Conservation (phyloP, 64 coral and sea anemone species). For the Dendrophyllia cribrosa region DNA sequence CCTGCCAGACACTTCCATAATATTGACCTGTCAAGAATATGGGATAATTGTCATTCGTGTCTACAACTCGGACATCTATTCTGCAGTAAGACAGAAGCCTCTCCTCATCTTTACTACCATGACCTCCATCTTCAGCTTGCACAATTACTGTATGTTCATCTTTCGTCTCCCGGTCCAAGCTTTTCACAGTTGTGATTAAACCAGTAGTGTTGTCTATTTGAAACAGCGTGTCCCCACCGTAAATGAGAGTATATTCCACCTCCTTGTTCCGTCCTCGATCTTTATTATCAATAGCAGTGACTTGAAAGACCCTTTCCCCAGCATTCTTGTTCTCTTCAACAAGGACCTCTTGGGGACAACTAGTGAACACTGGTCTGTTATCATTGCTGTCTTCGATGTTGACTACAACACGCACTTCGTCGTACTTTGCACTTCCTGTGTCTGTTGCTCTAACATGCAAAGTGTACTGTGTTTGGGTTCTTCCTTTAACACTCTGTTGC, state of each 20-base stretch:
- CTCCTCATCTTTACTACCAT: slow-evolving; percentile 20
- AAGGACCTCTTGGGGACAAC: neutral
- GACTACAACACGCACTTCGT: slow-evolving; percentile 65
- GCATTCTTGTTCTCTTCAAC: slow-evolving; percentile 36
- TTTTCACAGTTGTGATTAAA: slow-evolving; percentile 55
- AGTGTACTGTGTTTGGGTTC: slow-evolving; percentile 42
- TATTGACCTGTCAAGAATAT: slow-evolving; percentile 62
- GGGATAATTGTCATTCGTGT: slow-evolving; percentile 83
- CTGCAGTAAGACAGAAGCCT: slow-evolving; percentile 74
- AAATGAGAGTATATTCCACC: slow-evolving; percentile 29
- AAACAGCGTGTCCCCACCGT: slow-evolving; percentile 43
- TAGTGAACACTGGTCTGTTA: slow-evolving; percentile 32
- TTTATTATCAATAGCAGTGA: slow-evolving; percentile 33
- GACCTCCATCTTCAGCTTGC: slow-evolving; percentile 71
- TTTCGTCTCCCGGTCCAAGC: slow-evolving; percentile 61
- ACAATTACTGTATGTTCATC: slow-evolving; percentile 52
- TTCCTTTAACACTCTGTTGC: neutral
- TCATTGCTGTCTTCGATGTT: slow-evolving; percentile 63
- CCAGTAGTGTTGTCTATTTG: slow-evolving; percentile 69
- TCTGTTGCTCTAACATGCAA: slow-evolving; percentile 51
- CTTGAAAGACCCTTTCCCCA: slow-evolving; percentile 1
- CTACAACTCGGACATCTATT: slow-evolving; percentile 50
- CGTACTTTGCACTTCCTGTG: neutral
- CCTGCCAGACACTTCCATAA: slow-evolving; percentile 41
- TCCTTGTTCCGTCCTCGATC: slow-evolving; percentile 31